Evolutionary conservation across 2,888 invertebrate genomes (phyloP), one percentile per base, ranked within the genome.

Genomic region (Octodonta nipae): DNA sequence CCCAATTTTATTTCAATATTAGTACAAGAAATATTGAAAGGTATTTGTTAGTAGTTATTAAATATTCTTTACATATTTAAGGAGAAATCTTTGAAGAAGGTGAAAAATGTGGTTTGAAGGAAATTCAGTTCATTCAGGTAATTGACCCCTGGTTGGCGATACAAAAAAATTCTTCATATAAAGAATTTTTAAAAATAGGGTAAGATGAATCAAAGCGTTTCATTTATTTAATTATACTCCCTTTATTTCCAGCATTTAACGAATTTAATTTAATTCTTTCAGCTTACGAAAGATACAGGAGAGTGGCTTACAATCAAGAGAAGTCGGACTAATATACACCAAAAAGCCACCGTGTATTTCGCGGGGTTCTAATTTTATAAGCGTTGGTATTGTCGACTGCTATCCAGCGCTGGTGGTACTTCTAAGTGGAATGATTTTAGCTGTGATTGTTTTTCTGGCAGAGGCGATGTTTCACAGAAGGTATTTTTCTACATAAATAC

Each of bases 71-170:
- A 3, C 17, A 22, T 47, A 59, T 75, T 34, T 68, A 73, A 29
- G 65, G 73, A 14, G 75, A 77, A 56, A 75, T 72, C 29, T 81
- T 75, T 48, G 60, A 66, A 10, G 81, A 81, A 52, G 70, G 71
- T 8, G 76, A 81, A 56, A 82, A 81, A 52, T 82, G 82, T 51
- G 77, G 75, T 0, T 56, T 81, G 5, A 68, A 73, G 33, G 78
- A 78, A 54, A 76, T 81, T 45, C 68, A 52, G 13, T 62, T 50
- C 39, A 51, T 75, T 15, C 71, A 75, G 58, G 73, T 74, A 0
- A 66, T 71, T 1, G 73, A 75, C 50, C 75, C 75, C 0, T 75
- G 70, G 70, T 47, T 75, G 28, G 73, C 74, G 0, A 67, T 75
- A 2, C 66, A 70, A 43, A 75, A 73, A 49, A 65, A 73, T 37